These are phyloP conservation scores for Umimayanthus kanabou DNA, from an alignment of 92 coral and sea anemone species.

Conservation along the genomic window DNA sequence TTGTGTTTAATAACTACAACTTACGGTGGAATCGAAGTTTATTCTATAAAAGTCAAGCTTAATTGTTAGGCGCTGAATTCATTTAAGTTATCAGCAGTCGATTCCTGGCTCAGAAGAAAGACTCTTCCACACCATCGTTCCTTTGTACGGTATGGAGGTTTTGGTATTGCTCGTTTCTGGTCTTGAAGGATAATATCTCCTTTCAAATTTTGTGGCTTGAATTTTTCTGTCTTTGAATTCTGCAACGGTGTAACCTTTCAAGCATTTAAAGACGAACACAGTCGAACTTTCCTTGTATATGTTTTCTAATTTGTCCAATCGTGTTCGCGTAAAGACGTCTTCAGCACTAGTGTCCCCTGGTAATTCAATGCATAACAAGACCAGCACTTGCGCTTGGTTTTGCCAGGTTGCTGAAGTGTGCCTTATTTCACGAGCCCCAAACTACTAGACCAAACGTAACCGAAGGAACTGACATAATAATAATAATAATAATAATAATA, in stretches of 20 bases:
- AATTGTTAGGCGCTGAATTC: too few relatives aligned
- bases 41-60: too few relatives aligned
- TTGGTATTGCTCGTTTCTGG: not conserved
- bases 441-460: not conserved
- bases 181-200: not conserved
- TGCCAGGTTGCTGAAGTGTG: not conserved
- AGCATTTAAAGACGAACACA: not conserved
- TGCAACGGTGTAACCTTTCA: not conserved
- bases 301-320: slow-evolving; percentile 2
- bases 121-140: too few relatives aligned
- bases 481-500: too few relatives aligned
- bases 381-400: slow-evolving; percentile 30
- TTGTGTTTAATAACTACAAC: too few relatives aligned
- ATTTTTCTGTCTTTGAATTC: not conserved
- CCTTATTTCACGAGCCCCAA: not conserved
- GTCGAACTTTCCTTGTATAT: not conserved
- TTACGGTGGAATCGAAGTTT: too few relatives aligned
- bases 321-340: not conserved
- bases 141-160: too few relatives aligned
- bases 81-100: too few relatives aligned
- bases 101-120: too few relatives aligned
- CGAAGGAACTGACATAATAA: not conserved
- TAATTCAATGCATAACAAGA: not conserved
- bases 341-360: slow-evolving; percentile 18
- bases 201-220: not conserved